Conservation (phyloP, 1,140 invertebrate species). For the Ephestia elutella region DNA sequence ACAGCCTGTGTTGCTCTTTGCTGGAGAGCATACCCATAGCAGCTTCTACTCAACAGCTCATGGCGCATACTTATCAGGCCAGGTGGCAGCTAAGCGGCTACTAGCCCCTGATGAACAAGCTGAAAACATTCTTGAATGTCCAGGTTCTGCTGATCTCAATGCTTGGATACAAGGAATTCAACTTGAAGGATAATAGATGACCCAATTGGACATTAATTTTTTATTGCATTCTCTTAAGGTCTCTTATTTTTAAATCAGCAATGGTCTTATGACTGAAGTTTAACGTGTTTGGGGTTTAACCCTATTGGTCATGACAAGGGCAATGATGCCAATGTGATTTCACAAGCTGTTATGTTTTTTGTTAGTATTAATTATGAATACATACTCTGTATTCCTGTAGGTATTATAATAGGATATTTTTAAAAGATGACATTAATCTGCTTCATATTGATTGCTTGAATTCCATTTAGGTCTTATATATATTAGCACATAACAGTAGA, state of each 20-base stretch:
- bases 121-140: constrained; percentile 79
- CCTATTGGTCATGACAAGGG: background rate
- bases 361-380: background rate
- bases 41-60: constrained; percentile 96
- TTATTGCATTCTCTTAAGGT: background rate
- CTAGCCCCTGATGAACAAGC: constrained; percentile 75
- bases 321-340: background rate
- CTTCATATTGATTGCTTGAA: constrained; percentile 1
- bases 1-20: constrained; percentile 89
- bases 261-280: too few species aligned
- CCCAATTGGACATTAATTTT: background rate
- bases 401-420: background rate
- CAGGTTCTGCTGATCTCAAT: constrained; percentile 84
- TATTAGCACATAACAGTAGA: background rate
- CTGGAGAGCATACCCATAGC: constrained; percentile 95
- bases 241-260: too few species aligned
- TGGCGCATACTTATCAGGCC: constrained; percentile 92
- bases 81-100: constrained; percentile 86
- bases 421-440: background rate
- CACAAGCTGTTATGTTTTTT: background rate
- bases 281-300: background rate
- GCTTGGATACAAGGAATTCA: constrained; percentile 87
- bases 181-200: constrained; percentile 44
- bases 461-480: too few species aligned
- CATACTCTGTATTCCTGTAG: background rate